Evolutionary conservation across 2,888 invertebrate species (phyloP).

Genomic region (Corbicula japonica): DNA sequence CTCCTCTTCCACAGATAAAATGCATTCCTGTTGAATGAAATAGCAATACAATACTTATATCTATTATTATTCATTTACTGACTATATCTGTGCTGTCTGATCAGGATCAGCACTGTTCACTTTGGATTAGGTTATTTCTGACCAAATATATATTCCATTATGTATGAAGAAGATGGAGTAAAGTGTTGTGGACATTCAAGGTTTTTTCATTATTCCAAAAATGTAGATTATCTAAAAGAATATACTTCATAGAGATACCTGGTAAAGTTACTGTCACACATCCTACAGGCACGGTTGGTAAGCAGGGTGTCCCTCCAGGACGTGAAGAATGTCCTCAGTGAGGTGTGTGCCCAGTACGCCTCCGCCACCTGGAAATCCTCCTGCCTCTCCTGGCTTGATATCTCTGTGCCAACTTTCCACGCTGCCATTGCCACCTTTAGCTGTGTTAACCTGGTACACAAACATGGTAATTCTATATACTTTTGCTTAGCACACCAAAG

Average conservation of each 20-base stretch:
- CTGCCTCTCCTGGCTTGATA: conserved; percentile 71
- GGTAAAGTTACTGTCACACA: conserved; percentile 63
- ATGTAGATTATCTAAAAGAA: too few relatives aligned
- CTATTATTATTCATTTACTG: too few relatives aligned
- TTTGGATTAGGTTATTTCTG: too few relatives aligned
- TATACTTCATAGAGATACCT: conserved; percentile 60
- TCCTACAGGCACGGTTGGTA: conserved; percentile 66
- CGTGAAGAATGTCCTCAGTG: conserved; percentile 64
- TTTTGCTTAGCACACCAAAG: too few relatives aligned
- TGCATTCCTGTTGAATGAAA: too few relatives aligned
- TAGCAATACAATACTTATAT: too few relatives aligned
- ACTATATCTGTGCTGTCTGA: too few relatives aligned
- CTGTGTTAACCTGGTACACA: conserved; percentile 51
- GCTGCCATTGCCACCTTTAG: conserved; percentile 64
- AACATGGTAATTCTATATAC: too few relatives aligned
- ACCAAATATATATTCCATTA: too few relatives aligned
- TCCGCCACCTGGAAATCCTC: conserved; percentile 67
- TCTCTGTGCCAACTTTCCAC: conserved; percentile 69
- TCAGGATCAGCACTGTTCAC: too few relatives aligned
- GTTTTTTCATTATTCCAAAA: not conserved
- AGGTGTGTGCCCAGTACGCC: conserved; percentile 70
- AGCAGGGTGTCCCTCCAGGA: conserved; percentile 73
- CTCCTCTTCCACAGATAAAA: conserved; percentile 70
- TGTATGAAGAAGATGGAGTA: not conserved
- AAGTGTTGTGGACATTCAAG: not conserved